Percentiles rank a stretch among this genome's conserved stretches.
phyloP scores from a whole-genome alignment of 2,113 vertebrate species.

The Grammomys dolichurus region DNA sequence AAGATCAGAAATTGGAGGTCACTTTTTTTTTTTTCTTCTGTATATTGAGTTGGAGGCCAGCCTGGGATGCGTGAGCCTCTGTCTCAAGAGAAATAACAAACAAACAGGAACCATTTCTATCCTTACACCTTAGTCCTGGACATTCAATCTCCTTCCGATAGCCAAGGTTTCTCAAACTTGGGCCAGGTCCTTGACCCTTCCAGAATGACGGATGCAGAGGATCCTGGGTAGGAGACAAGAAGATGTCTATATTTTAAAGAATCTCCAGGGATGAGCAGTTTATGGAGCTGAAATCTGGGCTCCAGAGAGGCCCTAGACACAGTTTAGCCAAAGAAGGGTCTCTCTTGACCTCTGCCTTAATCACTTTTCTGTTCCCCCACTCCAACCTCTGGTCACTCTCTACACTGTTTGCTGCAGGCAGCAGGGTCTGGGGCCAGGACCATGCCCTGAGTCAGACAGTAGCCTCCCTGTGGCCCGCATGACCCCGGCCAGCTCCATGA shows the following conservation, averaged over 20 bases:
- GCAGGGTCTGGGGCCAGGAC: background rate
- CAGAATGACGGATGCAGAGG: background rate
- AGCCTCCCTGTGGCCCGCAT: background rate
- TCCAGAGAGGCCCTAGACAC: too few species aligned
- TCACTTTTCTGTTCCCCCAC: background rate
- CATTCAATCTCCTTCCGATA: rapidly evolving
- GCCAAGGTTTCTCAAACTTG: background rate
- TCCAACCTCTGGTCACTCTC: background rate
- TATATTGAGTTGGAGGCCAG: background rate
- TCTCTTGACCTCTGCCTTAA: background rate
- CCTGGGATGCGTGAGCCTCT: background rate
- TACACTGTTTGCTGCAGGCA: background rate
- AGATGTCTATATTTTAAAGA: background rate
- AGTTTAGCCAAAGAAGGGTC: background rate
- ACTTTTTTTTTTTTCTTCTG: background rate
- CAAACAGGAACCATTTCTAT: rapidly evolving
- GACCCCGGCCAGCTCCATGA: background rate
- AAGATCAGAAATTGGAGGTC: background rate
- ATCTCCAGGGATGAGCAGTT: background rate
- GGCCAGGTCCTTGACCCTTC: background rate
- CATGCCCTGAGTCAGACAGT: background rate
- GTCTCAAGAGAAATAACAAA: background rate
- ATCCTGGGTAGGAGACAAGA: background rate
- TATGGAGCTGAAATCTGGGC: background rate
- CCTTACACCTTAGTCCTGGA: background rate